A percentile compares a stretch with the other conserved stretches of the same genome.
Evolutionary conservation across 2,888 invertebrate genomes (phyloP).

Genomic region (Pimpla rufipes): DNA sequence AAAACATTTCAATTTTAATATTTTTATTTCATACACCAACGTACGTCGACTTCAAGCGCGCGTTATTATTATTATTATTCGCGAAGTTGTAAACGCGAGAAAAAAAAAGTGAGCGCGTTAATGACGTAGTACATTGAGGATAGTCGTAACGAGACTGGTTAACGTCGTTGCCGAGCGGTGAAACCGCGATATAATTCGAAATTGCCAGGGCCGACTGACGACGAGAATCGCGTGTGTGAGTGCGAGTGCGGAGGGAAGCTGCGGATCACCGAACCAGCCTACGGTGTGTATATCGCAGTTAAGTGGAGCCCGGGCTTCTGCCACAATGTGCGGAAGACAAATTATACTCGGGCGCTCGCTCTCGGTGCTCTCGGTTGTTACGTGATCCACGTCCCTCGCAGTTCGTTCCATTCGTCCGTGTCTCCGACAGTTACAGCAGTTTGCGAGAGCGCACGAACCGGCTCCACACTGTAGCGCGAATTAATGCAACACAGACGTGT

Average conservation of each 20-base stretch:
- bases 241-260: constrained; percentile 20
- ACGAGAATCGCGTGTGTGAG: not conserved
- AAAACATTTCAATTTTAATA: too few relatives aligned
- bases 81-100: not conserved
- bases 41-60: not conserved
- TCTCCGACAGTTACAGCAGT: constrained; percentile 61
- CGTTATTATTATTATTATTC: not conserved
- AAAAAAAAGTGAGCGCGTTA: not conserved
- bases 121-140: constrained; percentile 9
- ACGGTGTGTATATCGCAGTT: constrained; percentile 39
- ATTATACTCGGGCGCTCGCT: constrained; percentile 54
- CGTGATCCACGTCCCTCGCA: constrained; percentile 64
- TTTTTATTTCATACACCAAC: too few relatives aligned
- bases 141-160: constrained; percentile 17
- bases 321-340: constrained; percentile 60
- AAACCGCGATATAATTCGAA: constrained; percentile 45
- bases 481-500: not conserved
- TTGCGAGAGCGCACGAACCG: constrained; percentile 54
- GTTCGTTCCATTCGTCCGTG: constrained; percentile 63
- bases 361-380: constrained; percentile 59
- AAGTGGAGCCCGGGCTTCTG: constrained; percentile 12
- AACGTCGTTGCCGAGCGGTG: constrained; percentile 29
- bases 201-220: constrained; percentile 32
- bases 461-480: constrained; percentile 1
- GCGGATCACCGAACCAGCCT: constrained; percentile 38